Evolutionary conservation across 2,797 vertebrate species (phyloP), one percentile per base, ranked within the genome.

Genomic region (Epinephelus malabaricus): DNA sequence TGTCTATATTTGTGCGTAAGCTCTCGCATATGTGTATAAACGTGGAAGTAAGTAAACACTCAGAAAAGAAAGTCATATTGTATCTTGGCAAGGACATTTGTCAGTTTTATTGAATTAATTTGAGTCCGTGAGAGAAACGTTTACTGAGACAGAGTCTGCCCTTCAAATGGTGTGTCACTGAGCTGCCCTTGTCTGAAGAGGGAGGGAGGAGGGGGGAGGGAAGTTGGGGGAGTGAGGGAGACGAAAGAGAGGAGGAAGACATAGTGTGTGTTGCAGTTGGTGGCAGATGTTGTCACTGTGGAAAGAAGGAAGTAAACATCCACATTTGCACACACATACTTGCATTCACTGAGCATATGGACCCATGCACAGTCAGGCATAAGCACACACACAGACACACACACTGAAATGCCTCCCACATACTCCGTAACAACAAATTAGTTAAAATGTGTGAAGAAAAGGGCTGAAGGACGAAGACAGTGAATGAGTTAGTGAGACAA

Each of bases 51-150:
- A 60, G 63, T 81, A 82, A 89, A 91, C 74, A 85, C 59, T 56
- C 21, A 13, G 59, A 81, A 84, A 83, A 88, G 66, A 87, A 88
- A 85, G 74, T 88, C 77, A 70, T 81, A 74, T 55, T 58, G 47
- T 73, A 67, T 85, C 84, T 67, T 47, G 47, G 46, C 88, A 94
- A 94, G 92, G 91, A 91, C 88, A 34, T 90, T 85, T 82, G 55
- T 75, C 73, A 72, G 70, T 83, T 67, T 83, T 89, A 90, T 90
- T 89, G 88, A 92, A 92, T 92, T 90, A 89, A 92, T 92, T 87
- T 78, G 51, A 84, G 79, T 85, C 82, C 73, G 69, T 80, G 75
- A 80, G 75, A 88, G 66, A 73, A 77, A 78, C 60, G 74, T 79
- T 88, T 76, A 75, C 84, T 2, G 70, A 89, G 88, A 89, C 69